Percentiles rank a stretch among this genome's conserved stretches.
Conservation (phyloP, 2,888 invertebrate genomes). For the Odiellus spinosus region DNA sequence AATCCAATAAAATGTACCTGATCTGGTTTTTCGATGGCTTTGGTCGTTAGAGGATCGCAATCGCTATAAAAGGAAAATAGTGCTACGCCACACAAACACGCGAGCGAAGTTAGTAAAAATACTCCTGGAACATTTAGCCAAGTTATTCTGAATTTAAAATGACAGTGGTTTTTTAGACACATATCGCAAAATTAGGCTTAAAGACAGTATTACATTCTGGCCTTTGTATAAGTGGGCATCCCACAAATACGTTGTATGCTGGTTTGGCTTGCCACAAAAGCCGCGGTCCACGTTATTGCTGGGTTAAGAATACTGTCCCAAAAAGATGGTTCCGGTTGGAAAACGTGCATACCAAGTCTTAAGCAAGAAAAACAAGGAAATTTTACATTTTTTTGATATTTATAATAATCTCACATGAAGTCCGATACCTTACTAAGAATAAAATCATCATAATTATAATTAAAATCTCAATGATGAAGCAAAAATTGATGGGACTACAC, state of each 20-base stretch:
- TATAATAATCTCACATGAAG: too few relatives aligned
- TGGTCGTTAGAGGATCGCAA: slow-evolving; percentile 9
- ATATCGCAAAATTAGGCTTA: too few relatives aligned
- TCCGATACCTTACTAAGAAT: too few relatives aligned
- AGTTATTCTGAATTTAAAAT: not conserved
- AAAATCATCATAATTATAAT: too few relatives aligned
- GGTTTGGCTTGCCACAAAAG: slow-evolving; percentile 74
- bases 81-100: slow-evolving; percentile 32
- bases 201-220: slow-evolving; percentile 29
- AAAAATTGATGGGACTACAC: too few relatives aligned
- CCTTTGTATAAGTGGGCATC: slow-evolving; percentile 50
- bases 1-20: not conserved
- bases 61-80: slow-evolving; percentile 9
- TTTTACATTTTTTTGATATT: too few relatives aligned
- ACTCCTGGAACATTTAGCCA: slow-evolving; percentile 4
- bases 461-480: too few relatives aligned
- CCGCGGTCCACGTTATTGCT: slow-evolving; percentile 63
- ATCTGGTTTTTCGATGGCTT: slow-evolving; percentile 5
- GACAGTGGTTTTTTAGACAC: too few relatives aligned
- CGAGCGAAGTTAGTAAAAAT: slow-evolving; percentile 2
- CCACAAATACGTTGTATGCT: slow-evolving; percentile 74
- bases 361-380: too few relatives aligned
- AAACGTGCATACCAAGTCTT: too few relatives aligned
- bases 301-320: too few relatives aligned
- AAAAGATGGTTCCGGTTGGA: too few relatives aligned